Evolutionary conservation across 2,888 invertebrate species (phyloP), one percentile per base, ranked within the genome.

Genomic region (Eupithecia centaureata): DNA sequence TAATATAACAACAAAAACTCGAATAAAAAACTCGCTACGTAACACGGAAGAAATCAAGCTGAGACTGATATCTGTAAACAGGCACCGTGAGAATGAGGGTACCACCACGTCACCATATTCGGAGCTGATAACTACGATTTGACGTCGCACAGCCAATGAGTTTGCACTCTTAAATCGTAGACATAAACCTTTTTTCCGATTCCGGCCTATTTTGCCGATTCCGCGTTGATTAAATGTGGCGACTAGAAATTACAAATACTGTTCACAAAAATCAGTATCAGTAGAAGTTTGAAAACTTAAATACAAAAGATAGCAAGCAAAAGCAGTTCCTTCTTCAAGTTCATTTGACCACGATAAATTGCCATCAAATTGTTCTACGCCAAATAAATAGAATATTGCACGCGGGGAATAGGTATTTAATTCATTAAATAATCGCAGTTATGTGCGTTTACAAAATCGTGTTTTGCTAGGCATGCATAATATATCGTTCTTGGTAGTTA

Each of bases 401-500:
- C 47, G 22, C 47, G 22, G 47, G 18, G 18, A 22, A 22, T 18
- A 22, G 1, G 47, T 42, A 47, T 22, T 47, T 47, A 47, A 47
- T 47, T 18, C 10, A 47, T 47, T 3, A 47, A 47, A 47, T 47
- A 22, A 22, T 47, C 22, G 47, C 47, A 47, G 47, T 22, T 10
- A 47, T 4, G 8, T 47, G 47, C 22, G 47, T 47, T 18, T 47
- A 22, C 0, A 47, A 42, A 47, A 22, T 22, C 2, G 22, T 42
- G 47, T 18, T 42, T 47, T 47, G 22, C 47, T 47, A 47, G 47
- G 47, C 47, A 47, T 47, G 47, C 47, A 47, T 22, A 47, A 22
- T n/a, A 47, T 47, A 3, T 47, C 47, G 4, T 22, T 47, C 22
- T 47, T 22, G 35, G 15, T 33, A 35, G 4, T 2, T n/a, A 18